Conservation (phyloP, 2,888 invertebrate species). For the Drosophila testacea region DNA sequence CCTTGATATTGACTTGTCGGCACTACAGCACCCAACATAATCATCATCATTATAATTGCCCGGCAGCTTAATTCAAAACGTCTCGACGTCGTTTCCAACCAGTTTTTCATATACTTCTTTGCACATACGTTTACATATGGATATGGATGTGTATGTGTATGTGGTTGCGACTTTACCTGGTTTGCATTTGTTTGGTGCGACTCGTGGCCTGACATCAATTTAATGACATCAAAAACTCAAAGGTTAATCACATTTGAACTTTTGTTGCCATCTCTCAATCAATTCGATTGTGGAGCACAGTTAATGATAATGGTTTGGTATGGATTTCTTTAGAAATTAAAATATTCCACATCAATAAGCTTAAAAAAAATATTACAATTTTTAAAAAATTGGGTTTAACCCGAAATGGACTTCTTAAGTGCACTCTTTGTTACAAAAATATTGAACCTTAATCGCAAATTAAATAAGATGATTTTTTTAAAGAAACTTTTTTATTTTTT, state of each 20-base stretch:
- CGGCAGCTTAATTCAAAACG: conserved; percentile 48
- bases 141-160: not conserved
- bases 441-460: no score
- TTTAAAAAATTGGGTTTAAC: no score
- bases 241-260: conserved; percentile 81
- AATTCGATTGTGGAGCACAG: conserved; percentile 9
- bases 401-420: no score
- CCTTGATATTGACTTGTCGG: conserved; percentile 75
- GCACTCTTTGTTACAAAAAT: no score
- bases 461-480: no score
- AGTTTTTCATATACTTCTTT: conserved; percentile 46
- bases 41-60: conserved; percentile 48
- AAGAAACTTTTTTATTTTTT: no score
- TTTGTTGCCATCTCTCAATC: conserved; percentile 4
- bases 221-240: conserved; percentile 66
- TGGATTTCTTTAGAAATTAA: not conserved
- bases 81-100: conserved; percentile 47
- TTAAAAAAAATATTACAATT: no score
- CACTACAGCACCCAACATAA: conserved; percentile 25
- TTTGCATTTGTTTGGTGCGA: conserved; percentile 28
- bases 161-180: conserved; percentile 31
- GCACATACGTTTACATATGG: conserved; percentile 7
- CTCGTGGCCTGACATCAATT: conserved; percentile 61
- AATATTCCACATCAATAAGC: no score
- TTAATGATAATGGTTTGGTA: not conserved